phyloP scores from a whole-genome alignment of 2,113 vertebrate genomes.

The Cranoglanis bouderius region DNA sequence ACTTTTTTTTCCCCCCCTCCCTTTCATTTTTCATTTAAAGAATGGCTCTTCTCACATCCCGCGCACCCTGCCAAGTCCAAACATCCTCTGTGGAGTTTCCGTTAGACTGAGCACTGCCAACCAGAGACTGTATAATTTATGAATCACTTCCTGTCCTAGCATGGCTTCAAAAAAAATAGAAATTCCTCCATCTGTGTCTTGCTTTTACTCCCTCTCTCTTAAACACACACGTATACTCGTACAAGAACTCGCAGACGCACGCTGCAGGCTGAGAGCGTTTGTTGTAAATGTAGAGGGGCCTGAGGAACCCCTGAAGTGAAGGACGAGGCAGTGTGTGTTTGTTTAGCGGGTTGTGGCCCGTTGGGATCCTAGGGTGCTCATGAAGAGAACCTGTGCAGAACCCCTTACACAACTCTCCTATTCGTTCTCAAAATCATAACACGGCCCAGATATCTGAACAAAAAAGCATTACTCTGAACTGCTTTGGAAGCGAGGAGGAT shows the following conservation, averaged over 20 bases:
- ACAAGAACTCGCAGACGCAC: conserved; percentile 1
- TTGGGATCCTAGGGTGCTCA: conserved; percentile 26
- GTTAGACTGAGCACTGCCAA: conserved; percentile 69
- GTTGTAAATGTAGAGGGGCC: conserved; percentile 7
- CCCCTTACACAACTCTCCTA: neutral
- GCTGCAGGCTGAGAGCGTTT: neutral
- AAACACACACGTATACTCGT: neutral
- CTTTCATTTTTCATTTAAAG: conserved; percentile 55
- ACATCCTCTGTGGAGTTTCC: conserved; percentile 71
- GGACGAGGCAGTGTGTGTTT: neutral
- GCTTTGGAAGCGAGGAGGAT: neutral
- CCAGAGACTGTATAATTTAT: conserved; percentile 66
- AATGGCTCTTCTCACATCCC: conserved; percentile 65
- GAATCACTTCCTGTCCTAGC: conserved; percentile 68
- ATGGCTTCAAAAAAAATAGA: conserved; percentile 26
- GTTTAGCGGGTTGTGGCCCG: conserved; percentile 13
- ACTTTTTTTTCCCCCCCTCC: conserved; percentile 49
- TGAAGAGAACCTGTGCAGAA: conserved; percentile 17
- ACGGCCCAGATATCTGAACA: neutral
- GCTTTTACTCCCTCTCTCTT: neutral
- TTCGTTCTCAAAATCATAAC: neutral
- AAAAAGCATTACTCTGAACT: neutral
- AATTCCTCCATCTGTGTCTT: conserved; percentile 24
- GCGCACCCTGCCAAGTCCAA: conserved; percentile 68
- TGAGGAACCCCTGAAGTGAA: conserved; percentile 9